Percentiles rank a stretch among this genome's conserved stretches.
These are phyloP conservation scores for Lycodopsis pacificus DNA, from an alignment of 2,797 vertebrate genomes.

Conservation along the genomic window DNA sequence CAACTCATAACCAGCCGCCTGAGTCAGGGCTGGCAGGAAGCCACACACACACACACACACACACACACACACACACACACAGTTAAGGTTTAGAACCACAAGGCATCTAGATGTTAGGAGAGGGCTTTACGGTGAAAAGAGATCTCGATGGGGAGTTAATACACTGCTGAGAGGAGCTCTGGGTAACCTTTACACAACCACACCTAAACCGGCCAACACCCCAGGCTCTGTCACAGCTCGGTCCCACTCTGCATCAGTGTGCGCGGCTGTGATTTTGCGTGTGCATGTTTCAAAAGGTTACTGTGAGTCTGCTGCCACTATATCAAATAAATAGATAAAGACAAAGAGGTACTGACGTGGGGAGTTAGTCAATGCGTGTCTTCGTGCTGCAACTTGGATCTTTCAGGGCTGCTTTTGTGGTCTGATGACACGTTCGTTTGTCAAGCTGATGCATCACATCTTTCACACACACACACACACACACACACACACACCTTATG, in stretches of 20 bases:
- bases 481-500: conserved; percentile 85
- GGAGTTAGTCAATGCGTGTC: conserved; percentile 19
- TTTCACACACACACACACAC: too few relatives aligned
- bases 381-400: conserved; percentile 42
- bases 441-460: conserved; percentile 15
- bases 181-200: conserved; percentile 55
- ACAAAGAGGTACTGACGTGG: neutral
- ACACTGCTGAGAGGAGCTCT: conserved; percentile 14
- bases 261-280: neutral
- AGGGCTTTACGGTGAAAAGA: conserved; percentile 24
- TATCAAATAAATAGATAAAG: neutral
- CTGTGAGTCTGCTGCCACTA: conserved; percentile 17
- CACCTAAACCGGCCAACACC: conserved; percentile 49
- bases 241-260: conserved; percentile 5
- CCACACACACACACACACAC: neutral
- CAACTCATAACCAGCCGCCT: conserved; percentile 18
- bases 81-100: conserved; percentile 7
- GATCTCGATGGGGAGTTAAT: conserved; percentile 12
- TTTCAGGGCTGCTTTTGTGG: conserved; percentile 36
- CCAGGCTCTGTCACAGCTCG: conserved; percentile 34
- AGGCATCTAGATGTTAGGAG: conserved; percentile 13
- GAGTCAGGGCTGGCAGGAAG: conserved; percentile 15
- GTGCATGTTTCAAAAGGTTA: conserved; percentile 37
- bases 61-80: too few relatives aligned
- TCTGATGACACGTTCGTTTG: neutral